Evolutionary conservation across 2,797 vertebrate species (phyloP).

Genomic region (Falco novaeseelandiae): DNA sequence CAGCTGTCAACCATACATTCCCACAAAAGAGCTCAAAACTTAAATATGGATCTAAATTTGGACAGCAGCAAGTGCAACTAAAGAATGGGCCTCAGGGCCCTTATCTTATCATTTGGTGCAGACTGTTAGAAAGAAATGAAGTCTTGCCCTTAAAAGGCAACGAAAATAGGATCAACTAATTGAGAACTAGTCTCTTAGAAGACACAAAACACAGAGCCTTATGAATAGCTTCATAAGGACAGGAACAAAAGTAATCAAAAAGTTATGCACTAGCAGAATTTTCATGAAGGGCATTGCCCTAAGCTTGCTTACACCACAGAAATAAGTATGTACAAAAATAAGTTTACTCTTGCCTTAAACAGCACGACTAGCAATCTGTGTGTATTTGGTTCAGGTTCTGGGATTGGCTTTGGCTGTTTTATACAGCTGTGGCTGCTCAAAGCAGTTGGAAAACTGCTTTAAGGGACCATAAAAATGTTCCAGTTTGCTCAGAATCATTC

Average conservation of each 20-base stretch:
- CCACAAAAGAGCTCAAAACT: not conserved
- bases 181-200: not conserved
- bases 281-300: not conserved
- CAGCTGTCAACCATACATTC: not conserved
- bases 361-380: not conserved
- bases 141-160: not conserved
- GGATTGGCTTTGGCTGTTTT: not conserved
- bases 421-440: not conserved
- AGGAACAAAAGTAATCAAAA: not conserved
- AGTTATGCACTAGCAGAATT: not conserved
- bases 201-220: not conserved
- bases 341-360: not conserved
- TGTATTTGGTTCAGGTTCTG: not conserved
- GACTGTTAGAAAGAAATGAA: not conserved
- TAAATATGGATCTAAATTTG: not conserved
- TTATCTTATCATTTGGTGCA: not conserved
- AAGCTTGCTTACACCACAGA: not conserved
- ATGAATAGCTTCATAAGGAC: not conserved
- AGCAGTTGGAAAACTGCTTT: not conserved
- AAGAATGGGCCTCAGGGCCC: not conserved
- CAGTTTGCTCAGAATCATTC: slow-evolving; percentile 16
- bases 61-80: not conserved
- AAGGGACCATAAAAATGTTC: not conserved
- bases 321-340: not conserved
- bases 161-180: not conserved